phyloP scores from a whole-genome alignment of 2,888 invertebrate species.

The Rhopalosiphum nymphaeae region DNA sequence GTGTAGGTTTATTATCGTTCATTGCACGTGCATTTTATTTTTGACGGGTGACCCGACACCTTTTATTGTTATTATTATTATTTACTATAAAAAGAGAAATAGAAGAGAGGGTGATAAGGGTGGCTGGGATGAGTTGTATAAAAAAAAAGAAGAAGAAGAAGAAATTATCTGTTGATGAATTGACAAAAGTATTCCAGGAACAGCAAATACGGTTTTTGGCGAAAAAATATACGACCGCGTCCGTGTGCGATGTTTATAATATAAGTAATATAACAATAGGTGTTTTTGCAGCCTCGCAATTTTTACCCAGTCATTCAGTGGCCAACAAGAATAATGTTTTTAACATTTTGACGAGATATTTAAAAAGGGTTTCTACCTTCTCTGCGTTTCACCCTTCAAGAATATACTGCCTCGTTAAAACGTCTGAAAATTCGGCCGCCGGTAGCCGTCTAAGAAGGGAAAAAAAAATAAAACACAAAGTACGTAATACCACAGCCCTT shows the following conservation, averaged over 20 bases:
- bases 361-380: constrained; percentile 54
- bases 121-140: constrained; percentile 47
- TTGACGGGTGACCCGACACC: constrained; percentile 61
- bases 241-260: not conserved
- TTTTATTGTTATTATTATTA: constrained; percentile 29
- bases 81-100: constrained; percentile 30
- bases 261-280: constrained; percentile 6
- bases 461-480: constrained; percentile 46
- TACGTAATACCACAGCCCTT: constrained; percentile 29
- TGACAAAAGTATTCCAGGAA: constrained; percentile 51
- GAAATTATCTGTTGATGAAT: constrained; percentile 54
- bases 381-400: constrained; percentile 6
- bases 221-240: constrained; percentile 35
- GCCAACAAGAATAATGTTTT: not conserved
- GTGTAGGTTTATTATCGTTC: constrained; percentile 17
- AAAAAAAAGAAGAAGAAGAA: constrained; percentile 36
- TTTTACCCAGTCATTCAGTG: constrained; percentile 54
- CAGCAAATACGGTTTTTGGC: constrained; percentile 37
- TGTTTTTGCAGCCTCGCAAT: constrained; percentile 31
- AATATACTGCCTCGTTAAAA: constrained; percentile 54
- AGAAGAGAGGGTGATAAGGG: not conserved
- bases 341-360: constrained; percentile 34
- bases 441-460: constrained; percentile 28
- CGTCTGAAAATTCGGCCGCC: constrained; percentile 35
- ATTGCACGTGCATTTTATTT: constrained; percentile 40